These are phyloP conservation scores for Norana najaformis DNA, from an alignment of 2,888 invertebrate genomes.

Conservation along the genomic window DNA sequence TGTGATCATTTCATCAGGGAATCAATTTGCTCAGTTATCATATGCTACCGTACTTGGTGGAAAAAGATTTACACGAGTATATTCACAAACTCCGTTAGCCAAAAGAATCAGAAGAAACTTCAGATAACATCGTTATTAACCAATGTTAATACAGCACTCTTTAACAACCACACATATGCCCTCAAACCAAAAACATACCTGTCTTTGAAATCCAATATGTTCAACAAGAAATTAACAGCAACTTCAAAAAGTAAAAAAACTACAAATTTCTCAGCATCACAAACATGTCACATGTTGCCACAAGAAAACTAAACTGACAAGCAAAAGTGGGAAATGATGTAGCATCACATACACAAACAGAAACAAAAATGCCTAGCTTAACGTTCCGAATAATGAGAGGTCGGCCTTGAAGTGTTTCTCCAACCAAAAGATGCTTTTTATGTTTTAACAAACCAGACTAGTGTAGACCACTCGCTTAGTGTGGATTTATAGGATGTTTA, in stretches of 20 bases:
- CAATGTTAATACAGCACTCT: not conserved
- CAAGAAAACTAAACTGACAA: not conserved
- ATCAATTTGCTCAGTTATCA: not conserved
- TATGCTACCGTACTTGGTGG: not conserved
- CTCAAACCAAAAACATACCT: not conserved
- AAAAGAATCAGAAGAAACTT: not conserved
- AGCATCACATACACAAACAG: not conserved
- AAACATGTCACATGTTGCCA: not conserved
- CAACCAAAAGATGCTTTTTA: no score
- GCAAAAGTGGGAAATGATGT: not conserved
- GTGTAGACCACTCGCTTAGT: no score
- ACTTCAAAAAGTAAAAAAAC: not conserved
- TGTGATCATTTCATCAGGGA: not conserved
- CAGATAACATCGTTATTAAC: not conserved
- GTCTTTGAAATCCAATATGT: not conserved
- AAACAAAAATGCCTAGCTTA: not conserved
- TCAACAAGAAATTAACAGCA: not conserved
- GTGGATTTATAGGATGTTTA: not conserved
- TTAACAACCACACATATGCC: not conserved
- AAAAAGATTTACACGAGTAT: not conserved
- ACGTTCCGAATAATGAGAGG: no score
- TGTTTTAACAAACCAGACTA: no score
- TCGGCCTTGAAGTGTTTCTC: no score
- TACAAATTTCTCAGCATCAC: not conserved
- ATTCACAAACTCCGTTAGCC: not conserved